These are phyloP conservation scores for Allobates femoralis DNA, from an alignment of 2,797 vertebrate species.

Conservation along the genomic window DNA sequence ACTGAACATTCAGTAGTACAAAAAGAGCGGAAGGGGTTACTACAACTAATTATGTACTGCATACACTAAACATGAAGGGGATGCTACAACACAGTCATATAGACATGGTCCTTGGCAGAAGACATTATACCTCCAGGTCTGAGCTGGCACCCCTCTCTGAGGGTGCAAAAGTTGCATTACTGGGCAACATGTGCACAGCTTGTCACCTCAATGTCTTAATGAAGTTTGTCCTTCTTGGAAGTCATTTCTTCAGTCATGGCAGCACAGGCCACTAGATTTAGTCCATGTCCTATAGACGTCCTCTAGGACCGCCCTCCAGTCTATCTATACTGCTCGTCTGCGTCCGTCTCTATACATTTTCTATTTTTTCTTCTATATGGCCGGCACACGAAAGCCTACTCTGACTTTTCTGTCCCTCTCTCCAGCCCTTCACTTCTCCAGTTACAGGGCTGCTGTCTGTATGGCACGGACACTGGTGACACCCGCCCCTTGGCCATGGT, in stretches of 20 bases:
- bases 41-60: not conserved
- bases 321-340: too few relatives aligned
- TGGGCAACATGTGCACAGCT: conserved; percentile 18
- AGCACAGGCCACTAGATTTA: not conserved
- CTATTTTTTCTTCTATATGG: not conserved
- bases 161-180: not conserved
- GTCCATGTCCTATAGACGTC: not conserved
- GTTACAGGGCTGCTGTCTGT: conserved; percentile 42
- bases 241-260: not conserved
- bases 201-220: not conserved
- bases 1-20: conserved; percentile 47
- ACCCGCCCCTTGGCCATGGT: conserved; percentile 35
- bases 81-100: not conserved
- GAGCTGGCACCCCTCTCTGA: not conserved
- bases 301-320: too few relatives aligned
- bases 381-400: not conserved
- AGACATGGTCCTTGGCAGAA: not conserved
- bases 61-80: not conserved
- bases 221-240: not conserved
- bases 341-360: too few relatives aligned
- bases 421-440: conserved; percentile 59
- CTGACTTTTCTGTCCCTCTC: conserved; percentile 31
- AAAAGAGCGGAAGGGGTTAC: conserved; percentile 63
- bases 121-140: conserved; percentile 41
- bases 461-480: conserved; percentile 13